These are phyloP conservation scores for Linurgus olivaceus DNA, from an alignment of 2,797 vertebrate species.

Conservation along the genomic window DNA sequence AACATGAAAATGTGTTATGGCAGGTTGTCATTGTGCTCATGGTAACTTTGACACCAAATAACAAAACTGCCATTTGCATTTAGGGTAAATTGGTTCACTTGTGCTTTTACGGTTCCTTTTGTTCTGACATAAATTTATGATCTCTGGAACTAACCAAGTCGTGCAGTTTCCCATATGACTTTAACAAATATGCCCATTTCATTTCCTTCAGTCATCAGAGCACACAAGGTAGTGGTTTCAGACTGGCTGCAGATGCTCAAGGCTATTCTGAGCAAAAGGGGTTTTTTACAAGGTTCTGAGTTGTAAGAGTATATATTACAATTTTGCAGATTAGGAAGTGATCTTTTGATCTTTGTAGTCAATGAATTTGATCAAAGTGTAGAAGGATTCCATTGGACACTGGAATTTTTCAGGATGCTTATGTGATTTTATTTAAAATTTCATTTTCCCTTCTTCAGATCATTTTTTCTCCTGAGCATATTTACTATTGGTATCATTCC, in stretches of 20 bases:
- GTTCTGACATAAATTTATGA: constrained; percentile 79
- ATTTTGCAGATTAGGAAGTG: background rate
- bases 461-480: background rate
- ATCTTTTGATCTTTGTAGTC: background rate
- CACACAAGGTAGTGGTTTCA: constrained; percentile 37
- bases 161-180: constrained; percentile 72
- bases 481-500: background rate
- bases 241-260: constrained; percentile 62
- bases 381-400: background rate
- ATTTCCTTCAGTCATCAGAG: constrained; percentile 65
- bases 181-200: constrained; percentile 74
- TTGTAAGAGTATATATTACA: background rate
- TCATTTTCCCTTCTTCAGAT: background rate
- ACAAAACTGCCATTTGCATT: constrained; percentile 84
- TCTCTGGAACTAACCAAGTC: constrained; percentile 73
- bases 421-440: background rate
- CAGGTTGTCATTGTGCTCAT: constrained; percentile 80
- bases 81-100: constrained; percentile 79
- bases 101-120: constrained; percentile 69
- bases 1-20: constrained; percentile 83
- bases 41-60: constrained; percentile 83
- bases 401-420: background rate
- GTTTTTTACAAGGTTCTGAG: background rate
- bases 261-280: background rate
- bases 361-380: background rate